phyloP scores from a whole-genome alignment of 30 jellyfish, hydroid and myxozoan genomes.

The Cassiopea xamachana region DNA sequence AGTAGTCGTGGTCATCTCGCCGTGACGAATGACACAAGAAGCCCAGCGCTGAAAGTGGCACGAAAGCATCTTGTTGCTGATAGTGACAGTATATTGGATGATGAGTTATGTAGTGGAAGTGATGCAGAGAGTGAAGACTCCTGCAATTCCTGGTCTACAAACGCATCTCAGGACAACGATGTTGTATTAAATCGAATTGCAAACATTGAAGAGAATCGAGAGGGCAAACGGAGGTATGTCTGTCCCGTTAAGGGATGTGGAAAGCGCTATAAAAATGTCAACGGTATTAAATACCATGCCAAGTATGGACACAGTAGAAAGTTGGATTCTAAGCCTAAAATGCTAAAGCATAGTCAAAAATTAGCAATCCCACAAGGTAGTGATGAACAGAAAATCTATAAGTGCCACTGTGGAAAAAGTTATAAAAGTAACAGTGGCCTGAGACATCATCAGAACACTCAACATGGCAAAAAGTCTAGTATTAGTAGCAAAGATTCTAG shows the following conservation, averaged over 20 bases:
- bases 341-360: slow-evolving; percentile 37
- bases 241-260: slow-evolving; percentile 98
- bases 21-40: slow-evolving; percentile 53
- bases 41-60: slow-evolving; percentile 60
- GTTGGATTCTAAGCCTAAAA: slow-evolving; percentile 31
- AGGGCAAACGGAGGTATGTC: slow-evolving; percentile 81
- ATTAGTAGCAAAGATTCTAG: slow-evolving; percentile 21
- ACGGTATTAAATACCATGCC: slow-evolving; percentile 94
- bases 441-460: slow-evolving; percentile 97
- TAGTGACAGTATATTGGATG: slow-evolving; percentile 62
- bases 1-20: slow-evolving; percentile 52
- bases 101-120: slow-evolving; percentile 77
- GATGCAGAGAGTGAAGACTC: slow-evolving; percentile 99
- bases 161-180: slow-evolving; percentile 82
- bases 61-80: slow-evolving; percentile 59
- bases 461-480: slow-evolving; percentile 75
- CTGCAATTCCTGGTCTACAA: slow-evolving; percentile 98
- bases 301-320: slow-evolving; percentile 91
- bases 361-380: slow-evolving; percentile 9
- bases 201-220: slow-evolving; percentile 76
- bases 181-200: slow-evolving; percentile 56
- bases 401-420: slow-evolving; percentile 95
- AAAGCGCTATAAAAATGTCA: slow-evolving; percentile 86
- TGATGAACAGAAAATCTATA: slow-evolving; percentile 77
- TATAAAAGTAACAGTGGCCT: slow-evolving; percentile 97